A percentile compares a stretch with the other conserved stretches of the same genome.
Evolutionary conservation across 2,888 invertebrate species (phyloP).

Genomic region (Lasioglossum leucozonium): DNA sequence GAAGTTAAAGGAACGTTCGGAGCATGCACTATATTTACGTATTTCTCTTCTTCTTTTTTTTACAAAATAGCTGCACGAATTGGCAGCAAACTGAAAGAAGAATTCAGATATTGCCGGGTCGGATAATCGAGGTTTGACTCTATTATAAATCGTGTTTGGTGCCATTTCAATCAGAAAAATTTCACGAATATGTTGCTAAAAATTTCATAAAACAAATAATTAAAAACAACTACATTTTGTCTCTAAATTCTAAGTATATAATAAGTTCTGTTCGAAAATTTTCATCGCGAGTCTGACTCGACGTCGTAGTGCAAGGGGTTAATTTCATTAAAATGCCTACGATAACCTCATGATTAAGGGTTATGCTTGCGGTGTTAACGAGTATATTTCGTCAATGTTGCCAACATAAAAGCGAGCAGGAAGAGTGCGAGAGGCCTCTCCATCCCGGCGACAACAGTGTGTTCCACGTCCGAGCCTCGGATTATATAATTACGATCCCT

Average conservation of each 20-base stretch:
- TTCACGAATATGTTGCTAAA: not conserved
- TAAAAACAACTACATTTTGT: no score
- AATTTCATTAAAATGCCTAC: not conserved
- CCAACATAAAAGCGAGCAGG: slow-evolving; percentile 6
- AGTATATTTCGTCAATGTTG: slow-evolving; percentile 8
- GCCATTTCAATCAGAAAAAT: not conserved
- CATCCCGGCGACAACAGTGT: not conserved
- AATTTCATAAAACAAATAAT: not conserved
- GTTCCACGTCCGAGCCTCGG: not conserved
- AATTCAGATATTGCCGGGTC: no score
- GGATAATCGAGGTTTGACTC: no score
- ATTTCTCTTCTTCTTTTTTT: no score
- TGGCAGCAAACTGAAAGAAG: no score
- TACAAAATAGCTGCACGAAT: no score
- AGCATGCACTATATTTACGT: no score
- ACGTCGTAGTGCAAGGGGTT: not conserved
- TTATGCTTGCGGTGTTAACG: not conserved
- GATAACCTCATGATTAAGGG: not conserved
- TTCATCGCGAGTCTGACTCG: not conserved
- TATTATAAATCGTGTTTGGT: not conserved
- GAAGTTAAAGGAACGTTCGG: not conserved
- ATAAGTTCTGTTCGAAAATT: not conserved
- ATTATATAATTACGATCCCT: slow-evolving; percentile 27
- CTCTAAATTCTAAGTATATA: not conserved
- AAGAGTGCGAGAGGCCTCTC: not conserved